Base-by-base conservation (phyloP, 2,797 vertebrate genomes). In the Argya squamiceps region DNA sequence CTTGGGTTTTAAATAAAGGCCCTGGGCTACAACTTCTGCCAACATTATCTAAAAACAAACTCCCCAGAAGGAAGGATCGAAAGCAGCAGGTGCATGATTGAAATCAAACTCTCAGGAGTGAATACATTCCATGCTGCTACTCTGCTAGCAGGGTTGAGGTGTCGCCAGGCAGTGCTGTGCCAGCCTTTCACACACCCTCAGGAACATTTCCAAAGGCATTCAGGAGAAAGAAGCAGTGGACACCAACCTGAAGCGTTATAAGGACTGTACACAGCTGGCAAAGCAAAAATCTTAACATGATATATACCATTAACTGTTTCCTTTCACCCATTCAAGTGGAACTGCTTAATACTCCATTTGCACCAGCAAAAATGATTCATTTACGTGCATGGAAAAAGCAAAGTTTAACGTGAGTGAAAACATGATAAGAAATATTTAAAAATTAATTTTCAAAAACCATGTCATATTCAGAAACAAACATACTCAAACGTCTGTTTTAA, bases 61-160 rank as follows among this genome's bases (percentile, higher is more conserved):
- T 94, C 69, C 58, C 68, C 89, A 75, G 89, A 96, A 97, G 87
- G 88, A 88, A 95, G 88, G 94, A 96, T 81, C 71, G 98, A 98
- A 98, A 98, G 95, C 87, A 98, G 96, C 98, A 98, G 98, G 98
- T 98, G 98, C 86, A 62, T n/a, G 81, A 91, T 37, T 90, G 96
- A 93, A 96, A 92, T 92, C 83, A 95, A 78, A 95, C 97, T 95
- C 82, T 89, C 69, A 43, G 80, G 89, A 96, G 62, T 22, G 62
- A 95, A 81, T 53, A 76, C 53, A 87, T 76, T 69, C 93, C 81
- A 76, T 15, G 5, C 59, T 59, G 88, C 53, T 92, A 10, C 85
- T 78, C 59, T 3, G 34, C 77, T 53, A 64, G 83, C 47, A 75
- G 64, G 53, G 74, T 60, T 43, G 71, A 79, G 75, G 56, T 78